Base-by-base conservation (phyloP, 2,888 invertebrate genomes). In the Plemyria rubiginata region DNA sequence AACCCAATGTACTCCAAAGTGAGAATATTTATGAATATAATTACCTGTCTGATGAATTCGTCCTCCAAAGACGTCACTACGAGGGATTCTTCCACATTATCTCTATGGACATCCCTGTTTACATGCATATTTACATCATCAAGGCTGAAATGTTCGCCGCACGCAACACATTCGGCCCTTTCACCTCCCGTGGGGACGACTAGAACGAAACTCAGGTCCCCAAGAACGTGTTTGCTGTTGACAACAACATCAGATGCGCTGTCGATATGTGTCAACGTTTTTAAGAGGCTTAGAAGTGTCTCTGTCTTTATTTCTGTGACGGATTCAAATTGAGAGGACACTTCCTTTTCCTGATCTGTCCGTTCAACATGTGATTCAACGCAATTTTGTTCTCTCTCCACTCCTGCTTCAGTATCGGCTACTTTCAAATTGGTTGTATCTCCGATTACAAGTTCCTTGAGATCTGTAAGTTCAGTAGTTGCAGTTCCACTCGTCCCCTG, bases 31-130 rank as follows among this genome's bases (percentile, higher is more conserved):
- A 38, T 12, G 12, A 38, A 12, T 11, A 28, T 38, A 49, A 3
- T 36, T 71, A 86, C 86, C 81, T 84, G 80, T 75, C 85, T 71
- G 12, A 86, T 67, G 59, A 84, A 84, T 63, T 86, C 86, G 0
- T 74, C 60, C 0, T 77, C 72, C 9, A 76, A 32, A 0, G 77
- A 73, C 3, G 60, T 62, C 2, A 85, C 59, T 0, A 85, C 68
- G 9, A 55, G 48, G 4, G 64, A 59, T 0, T 64, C 57, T 0
- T 56, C 49, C 54, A 80, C 36, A 1, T 67, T 62, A 13, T 9
- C n/a, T 36, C 28, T 58, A 53, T 70, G 70, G 0, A 50, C 38
- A 0, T 60, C 45, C 0, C 36, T 53, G 5, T 32, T 36, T 6
- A 68, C 50, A 29, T 68, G 70, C 3, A 40, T 55, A 38, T 11